phyloP scores from a whole-genome alignment of 2,888 invertebrate genomes.

The Phytoseiulus persimilis region DNA sequence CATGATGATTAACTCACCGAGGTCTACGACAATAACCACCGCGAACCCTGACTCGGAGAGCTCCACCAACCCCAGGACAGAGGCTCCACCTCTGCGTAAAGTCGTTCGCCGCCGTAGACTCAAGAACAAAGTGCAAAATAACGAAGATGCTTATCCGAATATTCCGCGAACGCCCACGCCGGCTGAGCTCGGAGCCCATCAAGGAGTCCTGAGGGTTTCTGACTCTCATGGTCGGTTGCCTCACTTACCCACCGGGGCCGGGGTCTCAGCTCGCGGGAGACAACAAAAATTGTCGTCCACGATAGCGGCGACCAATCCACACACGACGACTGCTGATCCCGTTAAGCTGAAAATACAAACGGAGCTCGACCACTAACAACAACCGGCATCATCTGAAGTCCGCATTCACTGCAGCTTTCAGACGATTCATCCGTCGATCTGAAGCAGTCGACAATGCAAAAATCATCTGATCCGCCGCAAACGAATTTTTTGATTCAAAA shows the following conservation, averaged over 20 bases:
- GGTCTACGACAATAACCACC: background rate
- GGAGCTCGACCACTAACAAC: background rate
- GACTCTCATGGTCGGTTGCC: background rate
- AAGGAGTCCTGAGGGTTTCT: background rate
- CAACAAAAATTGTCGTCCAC: background rate
- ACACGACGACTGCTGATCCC: background rate
- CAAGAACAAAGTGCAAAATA: background rate
- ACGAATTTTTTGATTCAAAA: background rate
- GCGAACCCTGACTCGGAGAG: background rate
- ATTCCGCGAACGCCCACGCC: constrained; percentile 7
- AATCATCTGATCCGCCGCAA: background rate
- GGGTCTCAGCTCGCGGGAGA: background rate
- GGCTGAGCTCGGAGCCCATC: background rate
- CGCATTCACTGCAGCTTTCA: background rate
- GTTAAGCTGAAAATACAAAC: background rate
- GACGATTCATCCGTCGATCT: background rate
- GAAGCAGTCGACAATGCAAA: background rate
- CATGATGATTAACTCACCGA: constrained; percentile 1
- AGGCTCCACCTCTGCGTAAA: background rate
- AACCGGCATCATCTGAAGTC: background rate
- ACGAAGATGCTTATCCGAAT: constrained; percentile 18
- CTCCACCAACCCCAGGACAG: too few relatives aligned
- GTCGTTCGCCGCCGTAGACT: background rate
- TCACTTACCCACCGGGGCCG: background rate
- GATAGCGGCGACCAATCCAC: background rate